These are phyloP conservation scores for Emydocephalus ijimae DNA, from an alignment of 2,113 vertebrate species.

Conservation along the genomic window DNA sequence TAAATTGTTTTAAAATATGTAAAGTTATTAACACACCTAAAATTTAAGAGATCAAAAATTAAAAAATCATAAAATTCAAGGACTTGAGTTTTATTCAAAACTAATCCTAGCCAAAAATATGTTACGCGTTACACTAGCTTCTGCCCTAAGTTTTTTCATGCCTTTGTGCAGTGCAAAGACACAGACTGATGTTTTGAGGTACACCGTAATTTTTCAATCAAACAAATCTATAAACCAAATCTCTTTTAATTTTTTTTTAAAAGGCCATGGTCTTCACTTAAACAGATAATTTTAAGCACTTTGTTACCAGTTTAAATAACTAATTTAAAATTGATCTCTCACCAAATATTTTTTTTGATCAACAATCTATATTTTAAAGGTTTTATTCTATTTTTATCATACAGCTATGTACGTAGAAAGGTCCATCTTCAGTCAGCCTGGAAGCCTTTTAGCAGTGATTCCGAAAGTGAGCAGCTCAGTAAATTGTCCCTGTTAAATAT, in stretches of 20 bases:
- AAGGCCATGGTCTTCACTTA: conserved; percentile 49
- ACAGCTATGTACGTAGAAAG: conserved; percentile 58
- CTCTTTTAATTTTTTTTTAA: conserved; percentile 38
- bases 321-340: conserved; percentile 65
- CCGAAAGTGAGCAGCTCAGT: conserved; percentile 68
- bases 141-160: conserved; percentile 66
- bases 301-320: conserved; percentile 61
- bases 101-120: conserved; percentile 68
- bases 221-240: conserved; percentile 67
- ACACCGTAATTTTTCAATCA: conserved; percentile 62
- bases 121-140: conserved; percentile 52
- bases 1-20: conserved; percentile 56
- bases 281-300: conserved; percentile 64
- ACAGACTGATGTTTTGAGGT: conserved; percentile 63
- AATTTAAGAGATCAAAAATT: conserved; percentile 58
- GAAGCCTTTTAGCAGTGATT: conserved; percentile 64
- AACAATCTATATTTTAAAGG: conserved; percentile 65
- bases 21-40: conserved; percentile 65
- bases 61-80: conserved; percentile 62
- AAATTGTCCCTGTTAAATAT: conserved; percentile 64
- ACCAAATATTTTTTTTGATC: conserved; percentile 62
- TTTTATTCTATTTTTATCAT: conserved; percentile 65
- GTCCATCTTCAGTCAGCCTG: conserved; percentile 62
- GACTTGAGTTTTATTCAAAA: conserved; percentile 71
- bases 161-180: conserved; percentile 67